Base-by-base conservation (phyloP, 2,113 vertebrate species). In the Romanogobio albipinnatus region DNA sequence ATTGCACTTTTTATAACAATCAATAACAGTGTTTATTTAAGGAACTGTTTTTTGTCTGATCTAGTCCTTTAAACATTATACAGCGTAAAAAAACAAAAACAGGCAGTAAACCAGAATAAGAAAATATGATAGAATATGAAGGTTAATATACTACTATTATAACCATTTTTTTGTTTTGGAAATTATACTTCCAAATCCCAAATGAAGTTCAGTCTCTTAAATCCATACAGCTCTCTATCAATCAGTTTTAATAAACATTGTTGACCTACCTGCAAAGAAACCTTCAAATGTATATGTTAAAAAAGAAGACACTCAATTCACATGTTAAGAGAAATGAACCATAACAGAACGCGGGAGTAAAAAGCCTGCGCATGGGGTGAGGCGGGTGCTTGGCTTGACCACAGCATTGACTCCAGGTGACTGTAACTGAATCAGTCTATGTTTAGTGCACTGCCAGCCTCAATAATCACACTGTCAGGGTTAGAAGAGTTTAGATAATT, bases 401-500 rank as follows among this genome's bases (percentile, higher is more conserved):
- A 26, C 43, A 29, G 24, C n/a, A 24, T 26, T 33, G 61, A 77
- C 76, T 78, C 51, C 76, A 59, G 13, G 9, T 58, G 29, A 49
- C 19, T 71, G 80, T 81, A 36, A 39, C 80, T 82, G 47, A 71
- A 71, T 51, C 79, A 49, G n/a, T 81, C 79, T 68, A 79, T 68
- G 73, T 45, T 36, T 61, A 59, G 29, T 26, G 62, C 22, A 81
- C 39, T 22, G n/a, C 22, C 36, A 59, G 2, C 36, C 8, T 36
- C 36, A 78, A 66, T 49, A 81, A 82, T 58, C 22, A 81, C 61
- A 71, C 49, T 36, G 47, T 82, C 15, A 0, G 43, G 78, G 39
- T 80, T 64, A 62, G 77, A 8, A 19, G 59, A 70, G 19, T 71
- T 70, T 82, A 71, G 71, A 71, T 82, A 82, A 82, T 82, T 39